Conservation (phyloP, 2,797 vertebrate genomes). For the Micrastur ruficollis region DNA sequence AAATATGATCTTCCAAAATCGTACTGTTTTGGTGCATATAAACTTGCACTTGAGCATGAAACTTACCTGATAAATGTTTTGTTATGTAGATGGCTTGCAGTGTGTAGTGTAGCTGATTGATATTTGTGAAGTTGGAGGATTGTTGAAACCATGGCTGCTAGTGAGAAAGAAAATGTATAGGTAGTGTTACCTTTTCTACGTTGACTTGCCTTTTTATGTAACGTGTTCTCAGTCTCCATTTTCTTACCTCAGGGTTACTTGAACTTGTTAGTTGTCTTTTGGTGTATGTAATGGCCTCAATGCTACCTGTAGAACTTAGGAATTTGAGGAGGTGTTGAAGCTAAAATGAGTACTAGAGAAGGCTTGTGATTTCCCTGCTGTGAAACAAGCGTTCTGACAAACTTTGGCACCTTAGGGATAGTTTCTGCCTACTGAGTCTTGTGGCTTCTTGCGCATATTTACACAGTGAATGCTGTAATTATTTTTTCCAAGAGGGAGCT, state of each 20-base stretch:
- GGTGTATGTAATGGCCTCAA: neutral
- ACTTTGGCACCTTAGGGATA: slow-evolving; percentile 35
- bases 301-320: neutral
- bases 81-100: neutral
- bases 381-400: neutral
- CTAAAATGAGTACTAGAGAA: neutral
- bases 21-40: neutral
- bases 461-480: neutral
- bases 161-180: neutral
- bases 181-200: neutral
- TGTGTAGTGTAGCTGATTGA: neutral
- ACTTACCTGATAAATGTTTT: neutral
- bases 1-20: neutral
- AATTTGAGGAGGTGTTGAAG: slow-evolving; percentile 17
- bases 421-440: slow-evolving; percentile 3
- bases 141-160: neutral
- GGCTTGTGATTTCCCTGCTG: neutral
- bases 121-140: neutral
- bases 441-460: slow-evolving; percentile 13
- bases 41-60: neutral
- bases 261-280: neutral
- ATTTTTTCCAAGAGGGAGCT: neutral
- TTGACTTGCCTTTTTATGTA: neutral
- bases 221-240: neutral
- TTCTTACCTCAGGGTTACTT: neutral